Conservation (phyloP, 2,113 vertebrate genomes). For the Ophthalmolycus amberensis region DNA sequence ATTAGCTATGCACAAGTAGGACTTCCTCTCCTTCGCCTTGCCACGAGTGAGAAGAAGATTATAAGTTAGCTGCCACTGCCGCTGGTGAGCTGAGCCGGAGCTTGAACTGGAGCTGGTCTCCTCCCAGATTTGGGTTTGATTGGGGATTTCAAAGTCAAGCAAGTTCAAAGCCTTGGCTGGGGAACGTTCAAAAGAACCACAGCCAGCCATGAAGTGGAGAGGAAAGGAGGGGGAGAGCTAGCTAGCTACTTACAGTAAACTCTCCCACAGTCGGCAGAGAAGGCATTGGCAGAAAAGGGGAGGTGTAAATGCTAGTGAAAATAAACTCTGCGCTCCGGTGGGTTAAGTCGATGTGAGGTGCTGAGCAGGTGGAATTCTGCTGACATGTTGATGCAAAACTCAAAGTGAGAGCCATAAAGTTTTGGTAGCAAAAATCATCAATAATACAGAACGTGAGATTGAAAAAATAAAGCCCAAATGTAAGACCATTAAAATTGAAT, state of each 20-base stretch:
- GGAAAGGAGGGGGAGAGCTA: constrained; percentile 41
- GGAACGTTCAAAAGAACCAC: constrained; percentile 78
- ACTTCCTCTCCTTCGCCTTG: constrained; percentile 39
- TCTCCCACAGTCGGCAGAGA: constrained; percentile 45
- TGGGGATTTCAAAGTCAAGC: constrained; percentile 82
- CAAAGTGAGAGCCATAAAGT: constrained; percentile 23
- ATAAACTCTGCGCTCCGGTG: constrained; percentile 20
- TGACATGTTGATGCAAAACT: constrained; percentile 30
- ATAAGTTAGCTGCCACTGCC: constrained; percentile 55
- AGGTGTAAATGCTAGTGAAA: constrained; percentile 30
- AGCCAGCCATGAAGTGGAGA: constrained; percentile 53
- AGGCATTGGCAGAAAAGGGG: constrained; percentile 8
- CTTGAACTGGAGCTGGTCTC: constrained; percentile 58
- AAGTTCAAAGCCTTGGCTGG: constrained; percentile 81
- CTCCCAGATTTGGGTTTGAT: constrained; percentile 69
- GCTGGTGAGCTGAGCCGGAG: constrained; percentile 54
- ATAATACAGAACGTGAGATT: constrained; percentile 32
- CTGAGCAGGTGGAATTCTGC: constrained; percentile 47
- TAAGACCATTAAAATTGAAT: constrained; percentile 9
- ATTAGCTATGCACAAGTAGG: constrained; percentile 46
- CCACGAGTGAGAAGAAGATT: constrained; percentile 58
- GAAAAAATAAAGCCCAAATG: constrained; percentile 14
- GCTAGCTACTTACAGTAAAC: constrained; percentile 59
- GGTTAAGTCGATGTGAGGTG: constrained; percentile 37
- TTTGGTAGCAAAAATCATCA: constrained; percentile 35